Evolutionary conservation across 2,888 invertebrate species (phyloP).

Genomic region (Microctonus hyperodae): DNA sequence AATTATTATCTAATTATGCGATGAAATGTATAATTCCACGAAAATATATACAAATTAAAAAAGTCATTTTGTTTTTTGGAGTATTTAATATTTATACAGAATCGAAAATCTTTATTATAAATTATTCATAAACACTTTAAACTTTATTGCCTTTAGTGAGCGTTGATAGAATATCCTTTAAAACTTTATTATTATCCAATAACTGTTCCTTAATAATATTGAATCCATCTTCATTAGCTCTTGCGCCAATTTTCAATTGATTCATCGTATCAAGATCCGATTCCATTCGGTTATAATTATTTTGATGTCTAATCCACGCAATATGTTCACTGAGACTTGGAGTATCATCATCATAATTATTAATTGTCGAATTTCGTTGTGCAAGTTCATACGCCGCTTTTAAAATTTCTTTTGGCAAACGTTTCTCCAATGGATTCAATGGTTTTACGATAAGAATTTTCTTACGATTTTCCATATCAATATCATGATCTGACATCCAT

Average conservation of each 20-base stretch:
- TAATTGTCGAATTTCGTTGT: slow-evolving; percentile 52
- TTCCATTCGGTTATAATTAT: slow-evolving; percentile 42
- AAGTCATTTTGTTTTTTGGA: background rate
- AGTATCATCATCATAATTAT: slow-evolving; percentile 45
- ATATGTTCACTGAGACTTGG: slow-evolving; percentile 43
- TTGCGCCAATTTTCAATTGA: slow-evolving; percentile 47
- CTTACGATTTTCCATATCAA: slow-evolving; percentile 61
- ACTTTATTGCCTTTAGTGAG: slow-evolving; percentile 28
- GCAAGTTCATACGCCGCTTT: slow-evolving; percentile 64
- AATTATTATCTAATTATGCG: background rate
- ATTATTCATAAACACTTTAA: slow-evolving; percentile 9
- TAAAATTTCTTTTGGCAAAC: slow-evolving; percentile 63
- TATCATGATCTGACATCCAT: slow-evolving; percentile 61
- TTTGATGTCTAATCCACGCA: slow-evolving; percentile 47
- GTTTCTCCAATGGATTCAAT: slow-evolving; percentile 63
- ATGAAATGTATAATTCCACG: background rate
- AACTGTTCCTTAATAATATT: slow-evolving; percentile 52
- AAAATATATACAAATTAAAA: background rate
- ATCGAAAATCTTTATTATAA: background rate
- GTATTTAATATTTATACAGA: background rate
- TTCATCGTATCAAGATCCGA: slow-evolving; percentile 44
- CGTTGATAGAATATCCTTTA: slow-evolving; percentile 49
- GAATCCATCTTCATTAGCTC: slow-evolving; percentile 51
- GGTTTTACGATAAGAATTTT: slow-evolving; percentile 63
- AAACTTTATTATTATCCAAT: slow-evolving; percentile 50